phyloP scores from a whole-genome alignment of 2,113 vertebrate genomes.

The Microtus richardsoni region DNA sequence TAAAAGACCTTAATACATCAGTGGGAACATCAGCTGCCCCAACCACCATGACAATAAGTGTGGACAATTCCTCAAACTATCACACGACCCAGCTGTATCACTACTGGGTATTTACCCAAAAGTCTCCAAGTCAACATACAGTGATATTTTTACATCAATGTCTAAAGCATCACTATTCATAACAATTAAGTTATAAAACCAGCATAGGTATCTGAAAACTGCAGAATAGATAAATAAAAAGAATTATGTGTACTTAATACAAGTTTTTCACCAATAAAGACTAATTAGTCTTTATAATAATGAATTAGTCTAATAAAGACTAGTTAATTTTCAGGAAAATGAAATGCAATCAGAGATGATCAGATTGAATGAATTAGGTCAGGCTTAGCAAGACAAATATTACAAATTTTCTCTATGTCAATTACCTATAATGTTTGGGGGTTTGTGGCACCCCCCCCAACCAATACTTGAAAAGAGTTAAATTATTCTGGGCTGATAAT shows the following conservation, averaged over 20 bases:
- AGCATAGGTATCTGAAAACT: not conserved
- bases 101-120: not conserved
- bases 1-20: not conserved
- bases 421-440: not conserved
- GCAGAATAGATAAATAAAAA: not conserved
- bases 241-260: not conserved
- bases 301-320: not conserved
- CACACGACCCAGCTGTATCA: not conserved
- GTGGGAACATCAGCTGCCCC: not conserved
- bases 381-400: not conserved
- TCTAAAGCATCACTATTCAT: not conserved
- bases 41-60: not conserved
- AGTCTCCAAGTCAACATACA: not conserved
- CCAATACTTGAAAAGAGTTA: not conserved
- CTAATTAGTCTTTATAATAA: too few species aligned
- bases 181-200: not conserved
- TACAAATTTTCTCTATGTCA: not conserved
- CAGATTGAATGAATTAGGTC: not conserved
- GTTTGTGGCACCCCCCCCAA: not conserved
- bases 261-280: not conserved
- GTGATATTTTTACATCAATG: not conserved
- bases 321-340: not conserved
- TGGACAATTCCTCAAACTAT: not conserved
- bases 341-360: not conserved
- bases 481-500: not conserved